These are phyloP conservation scores for Eupithecia centaureata DNA, from an alignment of 2,888 invertebrate genomes.

Conservation along the genomic window DNA sequence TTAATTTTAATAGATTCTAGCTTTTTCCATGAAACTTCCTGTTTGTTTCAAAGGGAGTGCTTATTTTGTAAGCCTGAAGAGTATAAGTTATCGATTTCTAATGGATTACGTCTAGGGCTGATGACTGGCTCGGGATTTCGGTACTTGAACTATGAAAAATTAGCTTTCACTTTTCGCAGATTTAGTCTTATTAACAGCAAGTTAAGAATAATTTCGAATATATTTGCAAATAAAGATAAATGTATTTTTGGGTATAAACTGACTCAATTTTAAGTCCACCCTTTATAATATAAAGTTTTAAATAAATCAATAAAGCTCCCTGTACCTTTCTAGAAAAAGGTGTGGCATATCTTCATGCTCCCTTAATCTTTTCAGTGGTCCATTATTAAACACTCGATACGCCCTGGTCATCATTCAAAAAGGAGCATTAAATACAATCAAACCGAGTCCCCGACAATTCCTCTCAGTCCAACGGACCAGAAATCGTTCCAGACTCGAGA, in stretches of 20 bases:
- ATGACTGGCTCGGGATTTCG: too few relatives aligned
- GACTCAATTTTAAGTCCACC: too few relatives aligned
- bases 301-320: neutral
- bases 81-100: too few relatives aligned
- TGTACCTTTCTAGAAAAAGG: neutral
- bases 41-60: neutral
- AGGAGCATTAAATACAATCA: conserved; percentile 59
- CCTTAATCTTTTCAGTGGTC: conserved; percentile 4
- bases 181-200: neutral
- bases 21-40: neutral
- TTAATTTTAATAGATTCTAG: neutral
- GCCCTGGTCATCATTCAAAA: conserved; percentile 40
- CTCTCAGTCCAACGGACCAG: conserved; percentile 59
- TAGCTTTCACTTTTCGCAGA: neutral
- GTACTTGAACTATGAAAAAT: neutral
- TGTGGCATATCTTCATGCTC: neutral
- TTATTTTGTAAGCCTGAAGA: too few relatives aligned
- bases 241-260: too few relatives aligned
- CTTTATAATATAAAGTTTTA: too few relatives aligned
- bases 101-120: too few relatives aligned
- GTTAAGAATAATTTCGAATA: neutral
- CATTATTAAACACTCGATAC: conserved; percentile 17
- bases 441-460: conserved; percentile 51
- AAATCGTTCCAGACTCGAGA: conserved; percentile 62
- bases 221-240: too few relatives aligned